Percentiles rank a stretch among this genome's conserved stretches.
These are phyloP conservation scores for Xylocopa sonorina DNA, from an alignment of 1,140 invertebrate genomes.

Conservation along the genomic window DNA sequence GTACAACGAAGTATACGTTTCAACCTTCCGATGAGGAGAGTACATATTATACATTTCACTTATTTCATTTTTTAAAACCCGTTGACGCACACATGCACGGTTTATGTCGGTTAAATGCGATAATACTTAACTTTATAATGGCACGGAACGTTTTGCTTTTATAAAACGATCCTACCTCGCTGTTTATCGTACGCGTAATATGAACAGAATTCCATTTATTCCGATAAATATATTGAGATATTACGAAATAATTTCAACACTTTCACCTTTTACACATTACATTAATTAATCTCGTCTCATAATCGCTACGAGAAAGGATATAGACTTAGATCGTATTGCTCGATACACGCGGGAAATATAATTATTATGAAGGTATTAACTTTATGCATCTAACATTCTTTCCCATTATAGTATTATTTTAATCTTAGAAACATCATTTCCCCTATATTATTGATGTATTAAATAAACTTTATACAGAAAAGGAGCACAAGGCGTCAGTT, in stretches of 20 bases:
- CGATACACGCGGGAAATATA: conserved; percentile 33
- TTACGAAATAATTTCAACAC: neutral
- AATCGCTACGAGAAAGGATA: neutral
- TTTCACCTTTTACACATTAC: neutral
- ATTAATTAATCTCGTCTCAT: neutral
- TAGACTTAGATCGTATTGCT: conserved; percentile 4
- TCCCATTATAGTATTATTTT: neutral
- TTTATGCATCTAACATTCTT: no score
- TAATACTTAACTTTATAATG: conserved; percentile 6
- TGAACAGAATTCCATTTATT: neutral
- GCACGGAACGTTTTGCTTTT: neutral
- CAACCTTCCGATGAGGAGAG: neutral
- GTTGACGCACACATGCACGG: no score
- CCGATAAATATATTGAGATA: neutral
- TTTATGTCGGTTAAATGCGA: neutral
- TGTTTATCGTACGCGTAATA: neutral
- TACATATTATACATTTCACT: neutral
- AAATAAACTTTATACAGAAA: conserved; percentile 31
- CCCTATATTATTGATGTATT: neutral
- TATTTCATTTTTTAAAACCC: neutral
- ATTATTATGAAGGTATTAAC: conserved; percentile 44
- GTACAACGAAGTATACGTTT: conserved; percentile 2
- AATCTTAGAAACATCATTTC: neutral
- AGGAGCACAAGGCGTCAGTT: conserved; percentile 63
- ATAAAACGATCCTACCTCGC: neutral